These are phyloP conservation scores for Gadopsis marmoratus DNA, from an alignment of 2,797 vertebrate genomes.

Conservation along the genomic window DNA sequence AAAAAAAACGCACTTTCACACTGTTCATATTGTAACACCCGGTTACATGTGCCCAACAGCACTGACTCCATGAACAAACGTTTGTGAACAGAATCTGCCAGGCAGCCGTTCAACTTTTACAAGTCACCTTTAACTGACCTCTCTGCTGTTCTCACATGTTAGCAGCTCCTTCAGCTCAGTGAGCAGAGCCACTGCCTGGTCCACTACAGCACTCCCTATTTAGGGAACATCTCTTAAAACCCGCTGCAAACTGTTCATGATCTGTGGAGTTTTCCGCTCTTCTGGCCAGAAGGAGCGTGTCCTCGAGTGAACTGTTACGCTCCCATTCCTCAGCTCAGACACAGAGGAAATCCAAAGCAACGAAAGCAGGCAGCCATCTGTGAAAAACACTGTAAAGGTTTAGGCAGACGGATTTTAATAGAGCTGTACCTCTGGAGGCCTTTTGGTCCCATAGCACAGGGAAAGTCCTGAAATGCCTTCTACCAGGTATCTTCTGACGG, in stretches of 20 bases:
- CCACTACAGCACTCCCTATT: constrained; percentile 49
- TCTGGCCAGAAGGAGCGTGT: constrained; percentile 38
- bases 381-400: constrained; percentile 26
- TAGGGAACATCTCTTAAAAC: constrained; percentile 54
- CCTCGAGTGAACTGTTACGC: constrained; percentile 54
- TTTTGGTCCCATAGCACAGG: constrained; percentile 83
- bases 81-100: constrained; percentile 1
- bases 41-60: neutral
- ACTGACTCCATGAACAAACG: constrained; percentile 3
- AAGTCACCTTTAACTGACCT: constrained; percentile 88
- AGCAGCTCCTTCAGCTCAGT: constrained; percentile 40
- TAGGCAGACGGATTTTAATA: constrained; percentile 7
- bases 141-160: constrained; percentile 56
- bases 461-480: constrained; percentile 83
- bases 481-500: constrained; percentile 68
- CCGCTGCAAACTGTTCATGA: constrained; percentile 33
- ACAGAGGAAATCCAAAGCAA: constrained; percentile 41
- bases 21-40: constrained; percentile 5
- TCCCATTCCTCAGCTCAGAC: constrained; percentile 36
- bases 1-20: constrained; percentile 29
- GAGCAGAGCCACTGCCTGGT: constrained; percentile 25
- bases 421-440: constrained; percentile 73
- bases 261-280: constrained; percentile 57
- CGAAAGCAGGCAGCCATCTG: constrained; percentile 28
- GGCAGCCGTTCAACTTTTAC: constrained; percentile 17